Conservation (phyloP, 2,113 vertebrate genomes). For the Chaetops frenatus region DNA sequence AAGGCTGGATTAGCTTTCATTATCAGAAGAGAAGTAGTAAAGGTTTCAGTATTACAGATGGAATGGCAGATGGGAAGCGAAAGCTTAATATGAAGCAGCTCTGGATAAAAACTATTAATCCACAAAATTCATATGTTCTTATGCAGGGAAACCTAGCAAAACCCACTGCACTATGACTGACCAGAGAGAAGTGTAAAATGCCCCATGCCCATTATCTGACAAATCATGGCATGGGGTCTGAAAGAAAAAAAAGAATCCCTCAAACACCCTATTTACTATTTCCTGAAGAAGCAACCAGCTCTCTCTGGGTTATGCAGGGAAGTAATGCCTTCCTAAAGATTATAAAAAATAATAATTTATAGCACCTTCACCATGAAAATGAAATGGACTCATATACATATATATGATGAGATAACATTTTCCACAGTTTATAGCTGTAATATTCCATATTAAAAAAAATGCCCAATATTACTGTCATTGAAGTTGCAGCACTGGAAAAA, state of each 20-base stretch:
- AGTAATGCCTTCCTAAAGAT: not conserved
- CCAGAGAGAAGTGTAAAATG: not conserved
- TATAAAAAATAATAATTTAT: not conserved
- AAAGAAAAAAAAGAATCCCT: not conserved
- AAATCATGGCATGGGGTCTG: not conserved
- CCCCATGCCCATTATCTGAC: not conserved
- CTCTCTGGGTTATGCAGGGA: not conserved
- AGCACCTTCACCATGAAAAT: not conserved
- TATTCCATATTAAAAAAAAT: not conserved
- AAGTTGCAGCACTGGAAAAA: not conserved
- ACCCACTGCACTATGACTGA: constrained; percentile 25
- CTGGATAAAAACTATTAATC: constrained; percentile 67
- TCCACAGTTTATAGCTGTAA: not conserved
- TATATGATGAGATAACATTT: not conserved
- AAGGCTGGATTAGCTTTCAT: constrained; percentile 41
- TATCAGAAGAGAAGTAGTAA: constrained; percentile 16
- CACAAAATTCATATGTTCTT: constrained; percentile 64
- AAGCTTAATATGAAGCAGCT: constrained; percentile 58
- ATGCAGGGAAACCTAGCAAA: not conserved
- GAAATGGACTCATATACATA: not conserved
- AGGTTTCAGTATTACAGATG: constrained; percentile 63
- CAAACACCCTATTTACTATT: not conserved
- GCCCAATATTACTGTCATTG: no score
- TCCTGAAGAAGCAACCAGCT: not conserved
- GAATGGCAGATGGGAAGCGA: constrained; percentile 66